Percentiles rank a stretch among this genome's conserved stretches.
Evolutionary conservation across 2,888 invertebrate species (phyloP).

Genomic region (Drosophila borborema): DNA sequence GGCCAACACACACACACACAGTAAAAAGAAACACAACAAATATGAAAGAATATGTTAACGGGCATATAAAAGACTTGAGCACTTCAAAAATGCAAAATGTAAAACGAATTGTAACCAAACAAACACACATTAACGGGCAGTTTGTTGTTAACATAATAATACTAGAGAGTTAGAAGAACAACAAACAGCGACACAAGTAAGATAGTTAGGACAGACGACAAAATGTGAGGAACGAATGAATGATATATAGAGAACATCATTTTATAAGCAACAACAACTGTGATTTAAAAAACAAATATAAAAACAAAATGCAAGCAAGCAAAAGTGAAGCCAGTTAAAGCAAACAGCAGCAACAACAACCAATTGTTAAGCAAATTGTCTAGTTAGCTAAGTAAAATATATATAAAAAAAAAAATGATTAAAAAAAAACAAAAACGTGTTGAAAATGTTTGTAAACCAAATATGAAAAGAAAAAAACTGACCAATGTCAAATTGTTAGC

Average conservation of each 20-base stretch:
- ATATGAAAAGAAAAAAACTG: slow-evolving; percentile 37
- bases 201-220: slow-evolving; percentile 17
- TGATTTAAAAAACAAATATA: slow-evolving; percentile 52
- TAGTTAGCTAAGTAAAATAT: slow-evolving; percentile 75
- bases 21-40: slow-evolving; percentile 11
- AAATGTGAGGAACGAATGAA: slow-evolving; percentile 12
- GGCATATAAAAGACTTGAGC: slow-evolving; percentile 76
- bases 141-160: slow-evolving; percentile 37
- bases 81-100: slow-evolving; percentile 65
- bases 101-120: slow-evolving; percentile 15
- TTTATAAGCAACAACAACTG: slow-evolving; percentile 80
- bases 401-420: slow-evolving; percentile 23
- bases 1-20: slow-evolving; percentile 34
- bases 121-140: slow-evolving; percentile 24
- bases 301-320: slow-evolving; percentile 53
- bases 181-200: slow-evolving; percentile 40
- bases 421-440: slow-evolving; percentile 30
- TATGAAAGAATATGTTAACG: slow-evolving; percentile 26
- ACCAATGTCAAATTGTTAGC: slow-evolving; percentile 75
- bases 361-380: slow-evolving; percentile 78
- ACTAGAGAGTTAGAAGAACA: slow-evolving; percentile 24
- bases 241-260: slow-evolving; percentile 64
- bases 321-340: slow-evolving; percentile 53
- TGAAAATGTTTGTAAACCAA: slow-evolving; percentile 62
- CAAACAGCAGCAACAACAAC: slow-evolving; percentile 47